phyloP scores from a whole-genome alignment of 2,113 vertebrate genomes.

The Pantherophis guttatus region DNA sequence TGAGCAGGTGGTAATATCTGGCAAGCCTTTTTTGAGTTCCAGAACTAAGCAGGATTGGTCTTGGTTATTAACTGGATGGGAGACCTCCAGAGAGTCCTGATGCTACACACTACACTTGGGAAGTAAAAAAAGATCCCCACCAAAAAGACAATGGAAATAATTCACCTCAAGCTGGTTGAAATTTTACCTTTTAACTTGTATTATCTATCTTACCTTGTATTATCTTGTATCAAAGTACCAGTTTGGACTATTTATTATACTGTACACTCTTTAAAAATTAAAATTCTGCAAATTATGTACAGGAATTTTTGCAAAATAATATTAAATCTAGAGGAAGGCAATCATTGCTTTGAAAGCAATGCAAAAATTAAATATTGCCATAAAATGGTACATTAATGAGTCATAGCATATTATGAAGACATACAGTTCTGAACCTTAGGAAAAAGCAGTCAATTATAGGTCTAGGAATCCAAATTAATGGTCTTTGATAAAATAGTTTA shows the following conservation, averaged over 20 bases:
- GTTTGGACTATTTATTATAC: neutral
- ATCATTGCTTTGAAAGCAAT: neutral
- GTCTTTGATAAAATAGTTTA: slow-evolving; percentile 1
- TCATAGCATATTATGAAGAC: neutral
- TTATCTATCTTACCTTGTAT: neutral
- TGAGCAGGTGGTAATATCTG: neutral
- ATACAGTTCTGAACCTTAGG: neutral
- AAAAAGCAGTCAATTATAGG: neutral
- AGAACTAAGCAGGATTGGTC: neutral
- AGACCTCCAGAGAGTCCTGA: neutral
- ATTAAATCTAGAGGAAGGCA: neutral
- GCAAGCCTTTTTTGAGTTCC: neutral
- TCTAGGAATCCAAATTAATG: neutral
- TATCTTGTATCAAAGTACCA: neutral
- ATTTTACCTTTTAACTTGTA: neutral
- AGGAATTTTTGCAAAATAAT: neutral
- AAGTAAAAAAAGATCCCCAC: neutral
- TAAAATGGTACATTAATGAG: neutral
- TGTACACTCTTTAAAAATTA: neutral
- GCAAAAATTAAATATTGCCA: neutral
- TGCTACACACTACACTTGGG: neutral
- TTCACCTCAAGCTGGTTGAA: neutral
- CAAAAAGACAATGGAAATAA: neutral
- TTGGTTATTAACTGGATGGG: neutral
- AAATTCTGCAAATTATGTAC: neutral